Evolutionary conservation across 92 coral and sea anemone genomes (phyloP).

Genomic region (Chrysogorgia sp.): DNA sequence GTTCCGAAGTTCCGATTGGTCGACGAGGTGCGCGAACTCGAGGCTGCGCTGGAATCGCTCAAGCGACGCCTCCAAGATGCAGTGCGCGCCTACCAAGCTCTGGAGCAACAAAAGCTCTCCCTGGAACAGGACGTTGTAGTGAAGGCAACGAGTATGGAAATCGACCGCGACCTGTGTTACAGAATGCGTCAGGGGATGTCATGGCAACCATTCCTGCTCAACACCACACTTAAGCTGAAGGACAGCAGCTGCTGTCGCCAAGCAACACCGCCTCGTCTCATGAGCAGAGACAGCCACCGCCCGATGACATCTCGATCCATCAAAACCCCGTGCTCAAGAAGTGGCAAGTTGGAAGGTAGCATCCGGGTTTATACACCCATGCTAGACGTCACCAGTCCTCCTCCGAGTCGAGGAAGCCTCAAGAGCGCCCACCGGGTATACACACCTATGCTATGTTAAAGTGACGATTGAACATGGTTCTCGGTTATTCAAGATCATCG

Average conservation of each 20-base stretch:
- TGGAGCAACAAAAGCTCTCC: constrained; percentile 37
- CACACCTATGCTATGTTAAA: constrained; percentile 22
- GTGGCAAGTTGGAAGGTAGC: constrained; percentile 39
- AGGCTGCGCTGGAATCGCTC: constrained; percentile 47
- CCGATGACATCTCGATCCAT: constrained; percentile 42
- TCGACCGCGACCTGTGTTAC: constrained; percentile 42
- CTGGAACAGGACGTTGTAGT: constrained; percentile 39
- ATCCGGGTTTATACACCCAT: constrained; percentile 9
- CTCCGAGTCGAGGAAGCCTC: constrained; percentile 28
- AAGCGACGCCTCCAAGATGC: constrained; percentile 49
- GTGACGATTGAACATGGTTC: background rate
- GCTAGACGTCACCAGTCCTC: constrained; percentile 32
- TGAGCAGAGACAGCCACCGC: constrained; percentile 27
- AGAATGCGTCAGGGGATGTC: constrained; percentile 46
- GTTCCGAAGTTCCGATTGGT: constrained; percentile 43
- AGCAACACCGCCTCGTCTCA: constrained; percentile 41
- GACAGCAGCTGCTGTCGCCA: constrained; percentile 46
- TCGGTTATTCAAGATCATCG: background rate
- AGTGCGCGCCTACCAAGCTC: constrained; percentile 40
- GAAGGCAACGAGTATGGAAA: constrained; percentile 30
- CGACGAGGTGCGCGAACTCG: constrained; percentile 49
- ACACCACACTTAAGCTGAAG: constrained; percentile 22
- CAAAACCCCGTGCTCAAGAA: constrained; percentile 32
- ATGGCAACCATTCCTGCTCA: constrained; percentile 39
- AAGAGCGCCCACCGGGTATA: constrained; percentile 24